Conservation (phyloP, 2,797 vertebrate species). For the Odontamblyopus rebecca region DNA sequence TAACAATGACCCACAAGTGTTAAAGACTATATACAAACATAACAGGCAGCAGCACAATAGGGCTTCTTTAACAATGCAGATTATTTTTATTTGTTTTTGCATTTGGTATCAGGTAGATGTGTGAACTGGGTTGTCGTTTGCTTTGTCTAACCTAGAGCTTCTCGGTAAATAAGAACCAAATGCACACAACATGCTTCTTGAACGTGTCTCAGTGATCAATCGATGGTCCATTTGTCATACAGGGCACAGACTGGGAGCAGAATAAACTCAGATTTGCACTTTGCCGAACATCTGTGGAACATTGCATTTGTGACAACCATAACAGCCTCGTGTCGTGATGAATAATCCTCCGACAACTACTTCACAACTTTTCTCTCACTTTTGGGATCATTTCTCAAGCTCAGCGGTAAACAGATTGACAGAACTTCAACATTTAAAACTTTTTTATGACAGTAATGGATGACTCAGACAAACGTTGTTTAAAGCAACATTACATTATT, state of each 20-base stretch:
- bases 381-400: conserved; percentile 26
- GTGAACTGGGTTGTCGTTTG: no score
- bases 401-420: conserved; percentile 25
- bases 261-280: conserved; percentile 54
- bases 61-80: no score
- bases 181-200: conserved; percentile 54
- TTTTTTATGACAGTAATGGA: conserved; percentile 2
- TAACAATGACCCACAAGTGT: no score
- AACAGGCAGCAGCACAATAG: no score
- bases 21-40: no score
- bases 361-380: conserved; percentile 26
- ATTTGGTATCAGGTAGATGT: no score
- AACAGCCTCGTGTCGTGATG: conserved; percentile 38
- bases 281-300: conserved; percentile 66
- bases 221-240: conserved; percentile 53
- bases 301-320: conserved; percentile 60
- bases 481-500: not conserved
- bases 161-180: conserved; percentile 61
- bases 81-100: no score
- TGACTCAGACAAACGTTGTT: not conserved
- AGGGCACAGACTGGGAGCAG: conserved; percentile 30
- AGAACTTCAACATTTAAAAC: conserved; percentile 28
- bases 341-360: conserved; percentile 40
- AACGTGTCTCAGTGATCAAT: conserved; percentile 55
- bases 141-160: conserved; percentile 6